Percentiles rank a stretch among this genome's conserved stretches.
Conservation (phyloP, 2,797 vertebrate species). For the Diplodus puntazzo region DNA sequence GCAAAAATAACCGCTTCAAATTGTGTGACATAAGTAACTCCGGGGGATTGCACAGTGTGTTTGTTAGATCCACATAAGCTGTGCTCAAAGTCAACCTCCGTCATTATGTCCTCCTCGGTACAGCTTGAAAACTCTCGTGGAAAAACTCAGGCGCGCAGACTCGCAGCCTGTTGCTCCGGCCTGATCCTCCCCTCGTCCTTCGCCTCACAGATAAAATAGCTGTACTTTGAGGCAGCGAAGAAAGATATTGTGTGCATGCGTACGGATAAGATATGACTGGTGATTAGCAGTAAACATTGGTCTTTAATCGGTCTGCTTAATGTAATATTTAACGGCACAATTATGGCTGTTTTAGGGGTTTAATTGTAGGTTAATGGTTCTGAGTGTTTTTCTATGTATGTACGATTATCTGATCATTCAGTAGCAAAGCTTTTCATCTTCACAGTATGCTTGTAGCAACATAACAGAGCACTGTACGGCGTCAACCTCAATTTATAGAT, state of each 20-base stretch:
- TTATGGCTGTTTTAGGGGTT: neutral
- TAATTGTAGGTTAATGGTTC: neutral
- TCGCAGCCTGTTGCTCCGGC: neutral
- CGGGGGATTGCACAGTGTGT: neutral
- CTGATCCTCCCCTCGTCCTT: too few species aligned
- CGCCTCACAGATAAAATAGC: neutral
- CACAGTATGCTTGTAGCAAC: neutral
- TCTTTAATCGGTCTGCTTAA: neutral
- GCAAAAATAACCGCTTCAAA: neutral
- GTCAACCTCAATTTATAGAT: neutral
- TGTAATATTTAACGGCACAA: neutral
- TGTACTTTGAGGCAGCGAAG: neutral
- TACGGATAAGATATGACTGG: neutral
- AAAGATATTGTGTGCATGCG: neutral
- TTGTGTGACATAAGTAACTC: neutral
- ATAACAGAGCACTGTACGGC: neutral
- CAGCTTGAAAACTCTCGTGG: neutral
- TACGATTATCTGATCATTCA: neutral
- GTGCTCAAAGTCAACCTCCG: neutral
- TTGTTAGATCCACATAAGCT: too few species aligned
- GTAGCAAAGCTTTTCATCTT: slow-evolving; percentile 22
- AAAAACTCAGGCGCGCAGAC: neutral
- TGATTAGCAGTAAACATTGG: neutral
- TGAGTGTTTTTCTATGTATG: neutral
- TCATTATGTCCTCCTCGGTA: neutral